Evolutionary conservation across 2,797 vertebrate genomes (phyloP).

Genomic region (Danio tinwini): DNA sequence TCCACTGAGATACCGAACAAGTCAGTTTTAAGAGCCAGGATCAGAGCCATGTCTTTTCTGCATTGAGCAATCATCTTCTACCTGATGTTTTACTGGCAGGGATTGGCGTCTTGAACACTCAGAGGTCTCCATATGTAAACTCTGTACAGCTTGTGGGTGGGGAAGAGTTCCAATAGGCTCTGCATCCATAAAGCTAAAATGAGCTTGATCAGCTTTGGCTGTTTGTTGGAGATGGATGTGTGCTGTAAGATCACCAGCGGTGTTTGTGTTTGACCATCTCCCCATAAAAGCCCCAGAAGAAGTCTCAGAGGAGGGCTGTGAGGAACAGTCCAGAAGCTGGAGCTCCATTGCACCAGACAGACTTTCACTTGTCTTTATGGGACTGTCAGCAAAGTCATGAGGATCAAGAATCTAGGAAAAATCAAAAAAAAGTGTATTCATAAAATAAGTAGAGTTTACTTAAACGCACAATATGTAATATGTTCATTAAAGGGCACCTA

Average conservation of each 20-base stretch:
- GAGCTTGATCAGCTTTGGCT: constrained; percentile 5
- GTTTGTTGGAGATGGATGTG: not conserved
- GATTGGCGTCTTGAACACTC: constrained; percentile 55
- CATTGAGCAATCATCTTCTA: constrained; percentile 34
- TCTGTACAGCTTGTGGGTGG: constrained; percentile 20
- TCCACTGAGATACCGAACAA: constrained; percentile 13
- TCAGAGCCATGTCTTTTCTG: constrained; percentile 59
- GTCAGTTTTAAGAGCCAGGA: constrained; percentile 51
- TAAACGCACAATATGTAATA: too few relatives aligned
- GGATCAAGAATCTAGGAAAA: constrained; percentile 41
- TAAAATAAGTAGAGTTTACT: too few relatives aligned
- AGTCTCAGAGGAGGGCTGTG: constrained; percentile 18
- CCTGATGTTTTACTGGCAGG: constrained; percentile 48
- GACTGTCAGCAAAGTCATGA: constrained; percentile 19
- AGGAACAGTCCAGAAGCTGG: constrained; percentile 30
- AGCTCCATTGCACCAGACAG: constrained; percentile 40
- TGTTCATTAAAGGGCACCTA: too few relatives aligned
- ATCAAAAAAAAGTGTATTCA: not conserved
- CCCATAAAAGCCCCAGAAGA: constrained; percentile 10
- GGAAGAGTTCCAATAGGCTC: constrained; percentile 21
- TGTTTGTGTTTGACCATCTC: constrained; percentile 3
- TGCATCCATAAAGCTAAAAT: constrained; percentile 1
- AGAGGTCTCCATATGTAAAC: constrained; percentile 33
- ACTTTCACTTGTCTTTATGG: constrained; percentile 33
- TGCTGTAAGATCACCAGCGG: constrained; percentile 1